Evolutionary conservation across 2,888 invertebrate species (phyloP).

Genomic region (Stenolophus ochropezus): DNA sequence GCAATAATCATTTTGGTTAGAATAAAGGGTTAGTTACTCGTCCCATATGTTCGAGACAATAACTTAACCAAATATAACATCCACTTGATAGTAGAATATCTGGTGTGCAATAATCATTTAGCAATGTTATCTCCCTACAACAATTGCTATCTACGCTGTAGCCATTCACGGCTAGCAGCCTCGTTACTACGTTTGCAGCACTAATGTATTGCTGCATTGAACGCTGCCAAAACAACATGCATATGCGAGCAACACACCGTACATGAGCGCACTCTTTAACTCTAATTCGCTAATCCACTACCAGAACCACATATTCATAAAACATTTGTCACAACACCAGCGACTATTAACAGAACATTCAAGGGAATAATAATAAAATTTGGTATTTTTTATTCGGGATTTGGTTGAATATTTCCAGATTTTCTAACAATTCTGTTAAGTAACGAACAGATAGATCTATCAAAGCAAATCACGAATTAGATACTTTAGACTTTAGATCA

Average conservation of each 20-base stretch:
- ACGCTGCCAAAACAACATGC: background rate
- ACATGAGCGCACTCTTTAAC: too few relatives aligned
- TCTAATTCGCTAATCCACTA: too few relatives aligned
- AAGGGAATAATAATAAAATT: too few relatives aligned
- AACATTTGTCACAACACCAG: too few relatives aligned
- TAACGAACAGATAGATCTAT: too few relatives aligned
- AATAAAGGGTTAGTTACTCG: background rate
- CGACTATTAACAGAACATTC: too few relatives aligned
- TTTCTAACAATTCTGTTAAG: too few relatives aligned
- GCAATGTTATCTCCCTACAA: constrained; percentile 16
- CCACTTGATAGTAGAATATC: background rate
- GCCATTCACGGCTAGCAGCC: background rate
- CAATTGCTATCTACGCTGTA: background rate
- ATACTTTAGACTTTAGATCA: too few relatives aligned
- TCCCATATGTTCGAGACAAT: background rate
- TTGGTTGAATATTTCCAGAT: too few relatives aligned
- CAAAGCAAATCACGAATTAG: too few relatives aligned
- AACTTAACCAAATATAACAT: background rate
- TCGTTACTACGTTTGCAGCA: background rate
- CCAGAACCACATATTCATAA: too few relatives aligned
- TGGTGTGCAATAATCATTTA: constrained; percentile 14
- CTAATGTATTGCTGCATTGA: background rate
- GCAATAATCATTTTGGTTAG: background rate
- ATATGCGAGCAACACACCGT: background rate
- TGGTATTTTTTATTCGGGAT: too few relatives aligned